These are phyloP conservation scores for Pecten maximus DNA, from an alignment of 2,888 invertebrate genomes.

Conservation along the genomic window DNA sequence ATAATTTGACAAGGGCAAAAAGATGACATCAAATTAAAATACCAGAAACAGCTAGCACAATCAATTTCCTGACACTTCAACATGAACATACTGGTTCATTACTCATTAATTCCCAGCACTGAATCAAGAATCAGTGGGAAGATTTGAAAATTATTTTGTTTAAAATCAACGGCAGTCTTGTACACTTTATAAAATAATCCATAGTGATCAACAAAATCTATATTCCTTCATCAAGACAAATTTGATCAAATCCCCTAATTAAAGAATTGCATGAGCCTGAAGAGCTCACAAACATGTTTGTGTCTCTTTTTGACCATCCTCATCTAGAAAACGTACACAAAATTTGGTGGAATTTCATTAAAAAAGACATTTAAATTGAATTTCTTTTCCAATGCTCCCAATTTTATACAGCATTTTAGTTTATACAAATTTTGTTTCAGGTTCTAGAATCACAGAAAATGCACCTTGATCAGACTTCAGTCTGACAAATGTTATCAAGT, in stretches of 20 bases:
- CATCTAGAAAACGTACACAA: neutral
- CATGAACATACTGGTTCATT: neutral
- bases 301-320: neutral
- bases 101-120: neutral
- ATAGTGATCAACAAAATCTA: neutral
- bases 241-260: neutral
- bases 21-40: neutral
- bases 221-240: neutral
- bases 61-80: neutral
- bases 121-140: neutral
- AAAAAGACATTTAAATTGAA: neutral
- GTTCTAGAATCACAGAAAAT: slow-evolving; percentile 8
- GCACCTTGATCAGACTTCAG: neutral
- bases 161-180: neutral
- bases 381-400: neutral
- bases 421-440: neutral
- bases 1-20: neutral
- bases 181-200: neutral
- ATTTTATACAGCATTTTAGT: neutral
- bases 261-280: neutral
- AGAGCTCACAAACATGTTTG: neutral
- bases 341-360: neutral
- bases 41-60: neutral
- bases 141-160: neutral
- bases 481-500: slow-evolving; percentile 35